Evolutionary conservation across 2,797 vertebrate species (phyloP).

Genomic region (Dryobates pubescens): DNA sequence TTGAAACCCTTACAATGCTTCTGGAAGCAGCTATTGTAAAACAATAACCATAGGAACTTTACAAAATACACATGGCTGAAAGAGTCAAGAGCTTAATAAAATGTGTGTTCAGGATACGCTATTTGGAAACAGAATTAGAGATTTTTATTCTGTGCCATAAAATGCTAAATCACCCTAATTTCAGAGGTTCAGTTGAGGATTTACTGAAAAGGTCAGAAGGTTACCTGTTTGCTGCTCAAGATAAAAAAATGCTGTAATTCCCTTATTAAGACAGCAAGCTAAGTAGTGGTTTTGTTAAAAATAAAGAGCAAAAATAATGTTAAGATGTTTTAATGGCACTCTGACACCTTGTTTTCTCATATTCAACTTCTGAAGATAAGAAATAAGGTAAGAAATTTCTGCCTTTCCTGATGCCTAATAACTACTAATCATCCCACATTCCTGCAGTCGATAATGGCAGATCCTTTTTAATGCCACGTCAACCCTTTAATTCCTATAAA

Average conservation of each 20-base stretch:
- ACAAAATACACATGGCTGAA: constrained; percentile 87
- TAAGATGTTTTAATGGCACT: background rate
- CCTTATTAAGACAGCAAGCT: constrained; percentile 55
- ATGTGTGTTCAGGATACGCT: constrained; percentile 78
- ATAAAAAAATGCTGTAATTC: constrained; percentile 66
- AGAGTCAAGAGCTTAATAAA: constrained; percentile 81
- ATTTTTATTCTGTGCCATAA: constrained; percentile 85
- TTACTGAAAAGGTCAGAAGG: constrained; percentile 81
- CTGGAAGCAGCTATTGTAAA: constrained; percentile 88
- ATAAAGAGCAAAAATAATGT: background rate
- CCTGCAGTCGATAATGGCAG: background rate
- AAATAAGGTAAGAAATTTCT: background rate
- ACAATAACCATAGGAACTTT: constrained; percentile 89
- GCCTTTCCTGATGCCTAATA: background rate
- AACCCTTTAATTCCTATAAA: constrained; percentile 12
- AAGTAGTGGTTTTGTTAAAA: constrained; percentile 29
- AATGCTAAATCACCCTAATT: constrained; percentile 78
- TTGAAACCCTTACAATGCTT: constrained; percentile 93
- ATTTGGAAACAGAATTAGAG: constrained; percentile 80
- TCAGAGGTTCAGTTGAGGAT: constrained; percentile 76
- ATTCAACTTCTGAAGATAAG: background rate
- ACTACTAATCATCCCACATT: constrained; percentile 18
- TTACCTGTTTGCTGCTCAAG: constrained; percentile 73
- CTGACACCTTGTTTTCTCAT: background rate
- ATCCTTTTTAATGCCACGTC: constrained; percentile 16